A percentile compares a stretch with the other conserved stretches of the same genome.
Conservation (phyloP, 2,888 invertebrate species). For the Lomographa bimaculata region DNA sequence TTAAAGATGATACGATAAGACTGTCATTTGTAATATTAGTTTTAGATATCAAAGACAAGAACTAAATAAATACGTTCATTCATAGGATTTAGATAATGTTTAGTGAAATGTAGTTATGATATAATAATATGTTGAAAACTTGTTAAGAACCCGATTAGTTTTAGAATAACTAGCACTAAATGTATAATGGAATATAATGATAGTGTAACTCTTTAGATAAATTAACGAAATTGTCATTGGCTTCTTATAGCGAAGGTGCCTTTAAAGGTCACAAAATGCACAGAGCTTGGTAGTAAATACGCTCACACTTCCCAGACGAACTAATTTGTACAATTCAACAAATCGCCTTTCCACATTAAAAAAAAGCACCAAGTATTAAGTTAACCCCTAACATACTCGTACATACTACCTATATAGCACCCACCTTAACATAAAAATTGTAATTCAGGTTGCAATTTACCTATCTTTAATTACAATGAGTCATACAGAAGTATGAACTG, state of each 20-base stretch:
- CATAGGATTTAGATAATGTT: too few species aligned
- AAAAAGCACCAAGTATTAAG: slow-evolving; percentile 63
- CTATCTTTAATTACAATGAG: slow-evolving; percentile 12
- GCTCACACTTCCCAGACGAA: slow-evolving; percentile 81
- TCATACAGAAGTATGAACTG: slow-evolving; percentile 14
- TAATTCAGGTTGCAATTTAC: slow-evolving; percentile 32
- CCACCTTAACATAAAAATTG: slow-evolving; percentile 65
- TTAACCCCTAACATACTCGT: slow-evolving; percentile 55
- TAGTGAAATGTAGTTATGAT: too few species aligned
- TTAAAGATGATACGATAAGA: slow-evolving; percentile 13
- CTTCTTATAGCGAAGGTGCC: slow-evolving; percentile 69
- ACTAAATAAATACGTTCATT: too few species aligned
- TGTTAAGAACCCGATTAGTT: slow-evolving; percentile 7
- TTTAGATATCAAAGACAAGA: too few species aligned
- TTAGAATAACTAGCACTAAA: slow-evolving; percentile 13
- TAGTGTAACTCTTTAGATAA: slow-evolving; percentile 28
- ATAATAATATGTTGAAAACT: not conserved
- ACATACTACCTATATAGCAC: slow-evolving; percentile 62
- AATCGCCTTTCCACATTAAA: slow-evolving; percentile 65
- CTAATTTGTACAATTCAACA: slow-evolving; percentile 64
- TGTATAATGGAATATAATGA: slow-evolving; percentile 19
- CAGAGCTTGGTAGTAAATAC: slow-evolving; percentile 79
- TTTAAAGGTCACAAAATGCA: slow-evolving; percentile 66
- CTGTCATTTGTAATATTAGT: slow-evolving; percentile 14
- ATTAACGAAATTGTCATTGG: slow-evolving; percentile 56